Evolutionary conservation across 35 echinoderm and acorn worm species (phyloP).

Genomic region (Stichopus chloronotus): DNA sequence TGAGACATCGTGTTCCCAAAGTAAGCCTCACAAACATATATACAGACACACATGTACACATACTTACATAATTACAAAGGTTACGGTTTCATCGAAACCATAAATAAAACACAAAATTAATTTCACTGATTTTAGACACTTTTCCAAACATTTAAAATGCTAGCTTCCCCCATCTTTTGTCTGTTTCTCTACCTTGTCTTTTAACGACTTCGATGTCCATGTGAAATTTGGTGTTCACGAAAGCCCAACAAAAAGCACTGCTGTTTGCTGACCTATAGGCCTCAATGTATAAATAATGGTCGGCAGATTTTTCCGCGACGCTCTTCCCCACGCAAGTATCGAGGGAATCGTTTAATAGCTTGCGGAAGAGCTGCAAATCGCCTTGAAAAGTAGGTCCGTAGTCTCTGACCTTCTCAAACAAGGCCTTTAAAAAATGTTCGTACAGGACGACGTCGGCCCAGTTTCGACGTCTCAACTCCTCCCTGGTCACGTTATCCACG

Average conservation of each 20-base stretch:
- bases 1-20: no score
- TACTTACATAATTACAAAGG: no score
- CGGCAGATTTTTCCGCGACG: not conserved
- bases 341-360: slow-evolving; percentile 3
- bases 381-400: slow-evolving; percentile 30
- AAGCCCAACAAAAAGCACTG: slow-evolving; percentile 33
- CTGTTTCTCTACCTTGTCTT: slow-evolving; percentile 6
- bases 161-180: slow-evolving; percentile 13
- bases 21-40: no score
- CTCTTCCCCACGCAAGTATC: not conserved
- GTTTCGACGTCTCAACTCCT: not conserved
- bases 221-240: slow-evolving; percentile 38
- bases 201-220: slow-evolving; percentile 37
- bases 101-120: no score
- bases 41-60: no score
- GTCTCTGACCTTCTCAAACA: slow-evolving; percentile 31
- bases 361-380: slow-evolving; percentile 6
- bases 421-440: slow-evolving; percentile 6
- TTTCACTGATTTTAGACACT: slow-evolving; percentile 50
- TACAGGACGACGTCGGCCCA: slow-evolving; percentile 31
- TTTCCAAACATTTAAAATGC: slow-evolving; percentile 45
- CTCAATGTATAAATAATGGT: slow-evolving; percentile 27
- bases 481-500: not conserved
- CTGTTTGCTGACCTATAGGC: not conserved
- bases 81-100: no score